Evolutionary conservation across 2,888 invertebrate genomes (phyloP), one percentile per base, ranked within the genome.

Genomic region (Cheilosia pagana): DNA sequence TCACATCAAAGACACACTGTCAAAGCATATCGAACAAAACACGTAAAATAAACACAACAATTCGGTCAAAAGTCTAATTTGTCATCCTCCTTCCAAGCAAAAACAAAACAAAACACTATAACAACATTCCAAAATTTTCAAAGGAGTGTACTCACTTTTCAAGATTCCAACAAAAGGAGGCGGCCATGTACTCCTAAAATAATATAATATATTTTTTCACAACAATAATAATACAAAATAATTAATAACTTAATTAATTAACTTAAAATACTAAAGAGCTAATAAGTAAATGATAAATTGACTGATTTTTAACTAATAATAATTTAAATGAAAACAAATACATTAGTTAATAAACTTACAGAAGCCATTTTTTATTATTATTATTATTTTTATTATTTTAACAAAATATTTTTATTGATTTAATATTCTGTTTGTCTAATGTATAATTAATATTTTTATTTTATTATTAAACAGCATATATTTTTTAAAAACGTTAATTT

Each of bases 221-320:
- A n/a, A 50, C 21, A 14, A 23, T 23, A 23, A 50, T 50, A 23
- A 50, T 16, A 43, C 21, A 48, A 48, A 48, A 50, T 23, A 45
- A 10, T 45, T 52, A 31, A 41, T 23, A 77, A 71, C 12, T n/a
- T 48, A 50, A 55, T 43, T 41, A 48, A 68, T 21, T 57, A 79
- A 83, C 21, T 68, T 50, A 74, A 78, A 68, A 57, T 45, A 65
- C 57, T 79, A 74, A 74, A 72, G 83, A 79, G 62, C 52, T 74
- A 43, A 57, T 62, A 74, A 52, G 48, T 83, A 75, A 81, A 77
- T 63, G 48, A 77, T 63, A 52, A 71, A 81, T 74, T 79, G 83
- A 83, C 83, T 83, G 83, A 83, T 83, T 83, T 82, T 72, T 72
- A 78, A 68, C 62, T 62, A 65, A 74, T 79, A 59, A 74, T 83